Evolutionary conservation across 2,113 vertebrate species (phyloP).

Genomic region (Coracopsis vasa): DNA sequence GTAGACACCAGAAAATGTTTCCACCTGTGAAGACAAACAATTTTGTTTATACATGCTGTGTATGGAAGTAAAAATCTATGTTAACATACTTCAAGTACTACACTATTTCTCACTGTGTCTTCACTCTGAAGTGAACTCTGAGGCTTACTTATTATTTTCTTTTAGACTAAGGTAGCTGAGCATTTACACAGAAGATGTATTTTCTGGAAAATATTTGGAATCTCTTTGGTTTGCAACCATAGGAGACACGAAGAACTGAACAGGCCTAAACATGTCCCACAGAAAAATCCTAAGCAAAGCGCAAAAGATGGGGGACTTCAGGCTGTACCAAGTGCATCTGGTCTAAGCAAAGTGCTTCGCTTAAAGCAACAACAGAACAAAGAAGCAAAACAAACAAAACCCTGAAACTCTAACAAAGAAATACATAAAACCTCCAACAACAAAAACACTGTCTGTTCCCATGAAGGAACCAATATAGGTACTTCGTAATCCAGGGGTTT

Average conservation of each 20-base stretch:
- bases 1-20: conserved; percentile 98
- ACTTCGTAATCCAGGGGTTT: background rate
- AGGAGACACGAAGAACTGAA: background rate
- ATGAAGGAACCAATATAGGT: background rate
- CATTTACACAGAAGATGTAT: background rate
- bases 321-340: background rate
- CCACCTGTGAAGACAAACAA: conserved; percentile 81
- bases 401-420: background rate
- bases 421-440: background rate
- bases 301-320: background rate
- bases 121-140: background rate
- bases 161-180: background rate
- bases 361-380: background rate
- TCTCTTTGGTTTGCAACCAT: background rate
- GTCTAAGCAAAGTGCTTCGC: background rate
- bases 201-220: background rate
- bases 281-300: fast-evolving
- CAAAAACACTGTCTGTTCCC: background rate
- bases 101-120: background rate
- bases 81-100: background rate
- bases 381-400: background rate
- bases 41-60: background rate
- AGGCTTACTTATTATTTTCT: background rate
- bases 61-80: background rate
- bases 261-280: background rate